Percentiles rank a stretch among this genome's conserved stretches.
These are phyloP conservation scores for Drosophila pruinosa DNA, from an alignment of 1,140 invertebrate genomes.

Conservation along the genomic window DNA sequence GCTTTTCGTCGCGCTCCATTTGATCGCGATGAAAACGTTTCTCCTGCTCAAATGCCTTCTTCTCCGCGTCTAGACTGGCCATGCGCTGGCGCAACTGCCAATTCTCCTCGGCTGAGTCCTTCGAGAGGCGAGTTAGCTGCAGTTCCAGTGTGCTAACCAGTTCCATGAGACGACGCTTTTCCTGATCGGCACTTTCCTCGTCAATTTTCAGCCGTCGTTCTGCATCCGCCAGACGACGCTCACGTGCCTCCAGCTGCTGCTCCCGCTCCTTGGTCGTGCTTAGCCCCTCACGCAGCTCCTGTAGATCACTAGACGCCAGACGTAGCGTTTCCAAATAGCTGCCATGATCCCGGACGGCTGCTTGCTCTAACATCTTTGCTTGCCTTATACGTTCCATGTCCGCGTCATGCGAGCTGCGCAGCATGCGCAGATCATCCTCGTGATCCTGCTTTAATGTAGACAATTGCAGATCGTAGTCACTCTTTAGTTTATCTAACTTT, in stretches of 20 bases:
- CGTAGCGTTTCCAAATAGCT: constrained; percentile 83
- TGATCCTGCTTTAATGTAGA: constrained; percentile 75
- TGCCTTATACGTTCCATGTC: constrained; percentile 83
- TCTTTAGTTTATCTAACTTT: constrained; percentile 77
- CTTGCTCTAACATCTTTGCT: constrained; percentile 79
- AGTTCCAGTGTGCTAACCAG: constrained; percentile 83
- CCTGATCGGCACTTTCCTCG: constrained; percentile 82
- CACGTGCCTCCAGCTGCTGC: constrained; percentile 73
- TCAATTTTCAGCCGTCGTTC: constrained; percentile 82
- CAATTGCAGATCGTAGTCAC: constrained; percentile 80
- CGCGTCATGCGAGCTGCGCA: constrained; percentile 80
- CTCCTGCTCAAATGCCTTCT: constrained; percentile 82
- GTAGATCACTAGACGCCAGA: constrained; percentile 79
- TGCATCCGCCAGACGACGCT: constrained; percentile 79
- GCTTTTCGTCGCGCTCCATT: constrained; percentile 73
- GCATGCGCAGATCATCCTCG: constrained; percentile 78
- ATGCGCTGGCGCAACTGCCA: constrained; percentile 83
- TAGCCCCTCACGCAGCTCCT: constrained; percentile 73
- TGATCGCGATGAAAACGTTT: constrained; percentile 79
- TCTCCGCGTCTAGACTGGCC: constrained; percentile 74
- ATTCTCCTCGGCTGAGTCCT: constrained; percentile 80
- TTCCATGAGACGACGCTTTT: constrained; percentile 83
- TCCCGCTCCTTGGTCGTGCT: constrained; percentile 75
- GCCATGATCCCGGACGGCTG: constrained; percentile 78
- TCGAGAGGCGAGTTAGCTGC: constrained; percentile 81